Conservation (phyloP, 1,140 invertebrate genomes). For the Hesperophylax magnus region DNA sequence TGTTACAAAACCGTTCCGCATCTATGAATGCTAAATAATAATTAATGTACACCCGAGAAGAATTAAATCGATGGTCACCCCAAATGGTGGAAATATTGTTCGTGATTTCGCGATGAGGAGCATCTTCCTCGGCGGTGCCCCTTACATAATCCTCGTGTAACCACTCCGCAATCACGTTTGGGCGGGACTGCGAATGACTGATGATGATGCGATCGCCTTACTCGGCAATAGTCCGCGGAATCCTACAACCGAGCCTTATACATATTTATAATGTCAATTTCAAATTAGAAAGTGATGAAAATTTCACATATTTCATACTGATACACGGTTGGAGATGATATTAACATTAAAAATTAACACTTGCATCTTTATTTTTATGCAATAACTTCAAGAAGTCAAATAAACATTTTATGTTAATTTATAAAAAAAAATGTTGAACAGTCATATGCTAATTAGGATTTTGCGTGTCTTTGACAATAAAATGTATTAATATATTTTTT, state of each 20-base stretch:
- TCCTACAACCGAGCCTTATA: not conserved
- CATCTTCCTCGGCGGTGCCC: slow-evolving; percentile 27
- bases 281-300: slow-evolving; percentile 19
- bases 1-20: too few relatives aligned
- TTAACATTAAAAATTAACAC: too few relatives aligned
- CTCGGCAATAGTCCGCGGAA: not conserved
- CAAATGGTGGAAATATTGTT: not conserved
- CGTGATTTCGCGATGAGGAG: slow-evolving; percentile 29
- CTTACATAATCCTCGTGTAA: slow-evolving; percentile 39
- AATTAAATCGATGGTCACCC: not conserved
- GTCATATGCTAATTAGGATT: too few relatives aligned
- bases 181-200: slow-evolving; percentile 27
- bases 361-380: too few relatives aligned
- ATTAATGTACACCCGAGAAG: too few relatives aligned
- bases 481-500: too few relatives aligned
- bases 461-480: too few relatives aligned
- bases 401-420: too few relatives aligned
- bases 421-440: too few relatives aligned
- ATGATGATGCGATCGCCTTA: slow-evolving; percentile 20
- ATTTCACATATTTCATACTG: not conserved
- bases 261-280: not conserved
- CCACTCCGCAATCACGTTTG: slow-evolving; percentile 35
- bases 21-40: too few relatives aligned
- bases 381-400: too few relatives aligned
- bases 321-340: too few relatives aligned